These are phyloP conservation scores for Drosophila kurseongensis DNA, from an alignment of 1,140 invertebrate genomes.

Conservation along the genomic window DNA sequence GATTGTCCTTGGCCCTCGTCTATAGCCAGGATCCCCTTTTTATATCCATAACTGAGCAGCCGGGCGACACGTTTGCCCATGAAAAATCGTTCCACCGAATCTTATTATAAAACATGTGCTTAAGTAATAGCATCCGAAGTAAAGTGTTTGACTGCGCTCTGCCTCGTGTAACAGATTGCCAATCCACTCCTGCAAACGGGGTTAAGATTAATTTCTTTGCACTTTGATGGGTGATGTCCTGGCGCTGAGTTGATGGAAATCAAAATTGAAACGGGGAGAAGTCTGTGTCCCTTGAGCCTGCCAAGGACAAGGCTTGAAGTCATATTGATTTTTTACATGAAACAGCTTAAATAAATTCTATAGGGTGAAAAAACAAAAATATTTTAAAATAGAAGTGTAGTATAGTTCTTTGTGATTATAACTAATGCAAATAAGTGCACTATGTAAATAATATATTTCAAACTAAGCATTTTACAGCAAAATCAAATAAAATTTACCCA, in stretches of 20 bases:
- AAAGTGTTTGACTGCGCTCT: constrained; percentile 46
- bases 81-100: constrained; percentile 51
- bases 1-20: constrained; percentile 58
- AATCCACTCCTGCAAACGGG: constrained; percentile 35
- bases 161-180: constrained; percentile 56
- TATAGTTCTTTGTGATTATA: too few species aligned
- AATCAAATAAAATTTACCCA: not conserved
- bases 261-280: constrained; percentile 22
- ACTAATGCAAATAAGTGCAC: too few species aligned
- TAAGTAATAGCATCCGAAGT: constrained; percentile 55
- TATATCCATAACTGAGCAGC: constrained; percentile 44
- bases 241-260: constrained; percentile 26
- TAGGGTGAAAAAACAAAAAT: too few species aligned
- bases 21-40: constrained; percentile 4
- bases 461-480: too few species aligned
- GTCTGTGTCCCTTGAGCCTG: too few species aligned
- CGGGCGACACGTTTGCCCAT: constrained; percentile 55
- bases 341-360: not conserved
- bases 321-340: not conserved
- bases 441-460: too few species aligned
- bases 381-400: too few species aligned
- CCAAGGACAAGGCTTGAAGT: constrained; percentile 5
- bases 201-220: constrained; percentile 57
- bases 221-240: constrained; percentile 32
- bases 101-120: constrained; percentile 62